Base-by-base conservation (phyloP, 2,888 invertebrate species). In the Heterodera filipjevi region DNA sequence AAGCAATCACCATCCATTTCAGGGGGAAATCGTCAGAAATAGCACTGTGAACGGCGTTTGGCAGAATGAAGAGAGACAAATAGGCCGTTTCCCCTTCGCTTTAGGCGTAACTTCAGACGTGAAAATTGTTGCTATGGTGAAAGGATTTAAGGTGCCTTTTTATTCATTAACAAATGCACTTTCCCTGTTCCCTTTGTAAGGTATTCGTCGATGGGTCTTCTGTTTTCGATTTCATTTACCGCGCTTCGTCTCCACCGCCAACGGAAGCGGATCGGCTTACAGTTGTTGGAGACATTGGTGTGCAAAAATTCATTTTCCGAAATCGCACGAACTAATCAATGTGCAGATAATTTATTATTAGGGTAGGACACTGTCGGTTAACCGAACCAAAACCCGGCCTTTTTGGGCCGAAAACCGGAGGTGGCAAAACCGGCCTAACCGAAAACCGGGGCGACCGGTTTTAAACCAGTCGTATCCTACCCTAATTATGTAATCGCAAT, bases 81-180 rank as follows among this genome's bases (percentile, higher is more conserved):
- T 84, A 66, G 82, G 81, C 33, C 78, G 75, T 2, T 87, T 86
- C 66, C 87, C 87, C 39, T 87, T 87, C 80, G 75, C 49, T 66
- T 82, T 82, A 33, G 87, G 87, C 66, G 82, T 85, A 66, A 87
- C 87, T 3, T 84, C 84, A 46, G 87, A 87, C 75, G 53, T 86
- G 27, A 74, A 82, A 8, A 77, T 86, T 68, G 83, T 81, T 22
- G 85, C 85, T 6, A 81, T 81, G n/a, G 79, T 79, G 22, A 82
- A 82, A 59, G 81, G 81, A 32, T 80, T 84, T 2, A 82, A 86
- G 71, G 86, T n/a, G n/a, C n/a, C 85, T 19, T 19, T 53, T 66
- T 39, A 0, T 30, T 12, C 22, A 76, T 32, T 27, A 22, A 16
- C 16, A 10, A 22, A 19, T n/a, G n/a, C 12, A 30, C 44, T 66